Base-by-base conservation (phyloP, 2,797 vertebrate species). In the Distichodus sexfasciatus region DNA sequence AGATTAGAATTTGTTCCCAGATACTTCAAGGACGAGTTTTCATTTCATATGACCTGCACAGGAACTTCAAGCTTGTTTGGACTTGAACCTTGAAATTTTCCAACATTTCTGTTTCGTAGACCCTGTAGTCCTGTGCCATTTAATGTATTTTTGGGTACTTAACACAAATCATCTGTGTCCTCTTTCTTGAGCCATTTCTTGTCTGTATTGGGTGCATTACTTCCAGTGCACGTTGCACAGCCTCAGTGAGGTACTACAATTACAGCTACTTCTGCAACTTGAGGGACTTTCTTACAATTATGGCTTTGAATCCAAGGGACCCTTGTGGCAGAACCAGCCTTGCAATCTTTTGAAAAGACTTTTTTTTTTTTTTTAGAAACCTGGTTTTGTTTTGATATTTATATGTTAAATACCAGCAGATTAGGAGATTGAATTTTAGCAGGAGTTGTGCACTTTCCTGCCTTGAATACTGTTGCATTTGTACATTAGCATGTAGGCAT, bases 191-290 rank as follows among this genome's bases (percentile, higher is more conserved):
- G 46, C n/a, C 36, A 12, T 43, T 31, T 54, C 14, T 48, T 73
- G 71, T 50, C 62, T 75, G 86, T 87, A 89, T 88, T 89, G 87
- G 88, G 89, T 85, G 85, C 77, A 77, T 78, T 72, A 66, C 76
- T 75, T 83, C 84, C 82, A 70, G 87, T 88, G 85, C 85, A 85
- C 80, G 82, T 83, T 81, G 84, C 82, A 87, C 89, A 86, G 84
- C 88, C 87, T 91, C 87, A 88, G 77, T 91, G 89, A 90, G 90
- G 89, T 90, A 86, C 85, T 80, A 85, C 72, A 83, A 85, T 82
- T 82, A 74, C 74, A 85, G 79, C 54, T 72, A 59, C 50, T 60
- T 58, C 79, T 79, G 76, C 75, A 74, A 84, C 81, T 84, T 85
- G 82, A 83, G 64, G 75, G 83, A 80, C 79, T 71, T 76, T 82